Base-by-base conservation (phyloP, 35 echinoderm and acorn worm genomes). In the Diadema setosum region DNA sequence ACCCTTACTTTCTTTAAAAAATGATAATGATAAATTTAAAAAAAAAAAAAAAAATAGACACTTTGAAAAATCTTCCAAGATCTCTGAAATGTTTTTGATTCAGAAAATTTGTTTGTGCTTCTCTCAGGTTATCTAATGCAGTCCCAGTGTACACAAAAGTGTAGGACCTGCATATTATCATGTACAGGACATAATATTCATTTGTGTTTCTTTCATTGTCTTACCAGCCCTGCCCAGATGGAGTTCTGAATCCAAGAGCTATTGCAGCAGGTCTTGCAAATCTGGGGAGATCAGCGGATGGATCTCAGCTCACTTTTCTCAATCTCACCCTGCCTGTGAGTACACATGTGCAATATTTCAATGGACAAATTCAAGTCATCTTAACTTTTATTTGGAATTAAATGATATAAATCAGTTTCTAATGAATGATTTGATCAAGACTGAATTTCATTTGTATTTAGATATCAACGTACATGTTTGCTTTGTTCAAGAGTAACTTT, bases 281-380 rank as follows among this genome's bases (percentile, higher is more conserved):
- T 42, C 80, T 98, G 36, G 96, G 96, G 11, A 82, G 96, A 52
- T 88, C 96, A 70, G 92, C 96, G 73, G 92, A 91, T 74, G 96
- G 96, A 55, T 81, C 37, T 45, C 76, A 94, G 48, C 80, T 94
- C 30, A 89, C 88, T 20, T 98, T 91, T 49, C 89, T 98, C 8
- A 81, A 94, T 65, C 55, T 98, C 15, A 92, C 96, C 6, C 83
- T 98, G 25, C 88, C 96, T 42, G 96, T 98, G 89, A 94, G 92
- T 94, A n/a, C n/a, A n/a, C n/a, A n/a, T n/a, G n/a, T n/a, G n/a
- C n/a, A n/a, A n/a, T n/a, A n/a, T n/a, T n/a, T n/a, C n/a, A n/a
- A n/a, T n/a, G n/a, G n/a, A n/a, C n/a, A n/a, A n/a, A n/a, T n/a
- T n/a, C 20, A 34, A 84, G 34, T 14, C n/a, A 11, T 52, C 48